Evolutionary conservation across 2,113 vertebrate species (phyloP).

Genomic region (Paedocypris sp.): DNA sequence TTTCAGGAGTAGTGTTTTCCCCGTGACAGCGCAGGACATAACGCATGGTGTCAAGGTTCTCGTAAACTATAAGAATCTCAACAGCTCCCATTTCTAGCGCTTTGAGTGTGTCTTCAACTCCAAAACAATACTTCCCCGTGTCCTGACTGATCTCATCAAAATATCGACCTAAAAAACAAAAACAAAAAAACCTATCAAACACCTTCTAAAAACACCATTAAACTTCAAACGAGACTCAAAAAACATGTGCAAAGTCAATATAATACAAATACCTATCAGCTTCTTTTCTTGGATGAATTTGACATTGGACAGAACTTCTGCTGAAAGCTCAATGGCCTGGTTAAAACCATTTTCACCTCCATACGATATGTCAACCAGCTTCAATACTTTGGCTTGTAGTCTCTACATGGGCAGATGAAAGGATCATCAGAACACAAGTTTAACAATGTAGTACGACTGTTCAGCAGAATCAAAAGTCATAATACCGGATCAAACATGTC

Average conservation of each 20-base stretch:
- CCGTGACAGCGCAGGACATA: conserved; percentile 94
- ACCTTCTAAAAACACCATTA: background rate
- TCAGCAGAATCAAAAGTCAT: background rate
- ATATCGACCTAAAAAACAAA: conserved; percentile 72
- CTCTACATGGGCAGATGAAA: conserved; percentile 56
- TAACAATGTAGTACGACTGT: background rate
- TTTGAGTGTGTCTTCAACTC: conserved; percentile 96
- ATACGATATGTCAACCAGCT: conserved; percentile 98
- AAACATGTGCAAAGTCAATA: too few relatives aligned
- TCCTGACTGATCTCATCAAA: conserved; percentile 99
- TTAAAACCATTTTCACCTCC: conserved; percentile 99
- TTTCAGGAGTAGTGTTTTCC: conserved; percentile 69
- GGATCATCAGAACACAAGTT: background rate
- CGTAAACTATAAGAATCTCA: conserved; percentile 98
- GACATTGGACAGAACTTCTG: conserved; percentile 97
- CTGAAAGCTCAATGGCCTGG: conserved; percentile 97
- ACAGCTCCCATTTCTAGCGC: conserved; percentile 98
- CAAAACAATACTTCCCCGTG: conserved; percentile 97
- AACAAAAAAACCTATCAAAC: background rate
- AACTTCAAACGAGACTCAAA: background rate
- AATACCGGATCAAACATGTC: conserved; percentile 99
- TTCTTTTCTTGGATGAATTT: conserved; percentile 99
- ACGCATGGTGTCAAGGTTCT: conserved; percentile 98
- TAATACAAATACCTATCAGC: conserved; percentile 89
- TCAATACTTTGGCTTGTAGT: conserved; percentile 98